Conservation (phyloP, 2,113 vertebrate genomes). For the Nansenia antarctica region DNA sequence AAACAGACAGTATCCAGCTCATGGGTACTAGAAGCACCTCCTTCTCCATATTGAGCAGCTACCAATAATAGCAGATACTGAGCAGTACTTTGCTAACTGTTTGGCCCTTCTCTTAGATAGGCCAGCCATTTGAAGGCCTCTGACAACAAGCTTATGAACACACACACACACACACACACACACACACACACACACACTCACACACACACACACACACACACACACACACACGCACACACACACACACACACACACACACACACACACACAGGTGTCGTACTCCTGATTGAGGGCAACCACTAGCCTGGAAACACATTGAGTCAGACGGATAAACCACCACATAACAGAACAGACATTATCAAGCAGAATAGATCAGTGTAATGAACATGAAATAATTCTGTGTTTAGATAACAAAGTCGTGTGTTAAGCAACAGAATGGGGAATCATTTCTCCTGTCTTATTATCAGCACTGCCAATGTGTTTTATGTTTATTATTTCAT, state of each 20-base stretch:
- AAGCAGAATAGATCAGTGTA: slow-evolving; percentile 47
- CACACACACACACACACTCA: too few relatives aligned
- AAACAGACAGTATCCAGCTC: too few relatives aligned
- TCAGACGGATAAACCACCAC: slow-evolving; percentile 55
- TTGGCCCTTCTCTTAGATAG: too few relatives aligned
- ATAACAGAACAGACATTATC: slow-evolving; percentile 49
- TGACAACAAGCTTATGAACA: too few relatives aligned
- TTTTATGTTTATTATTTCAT: slow-evolving; percentile 42
- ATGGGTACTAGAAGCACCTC: too few relatives aligned
- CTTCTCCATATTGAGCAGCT: too few relatives aligned
- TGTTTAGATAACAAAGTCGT: slow-evolving; percentile 46
- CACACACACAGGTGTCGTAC: not conserved
- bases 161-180: too few relatives aligned
- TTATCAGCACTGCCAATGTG: slow-evolving; percentile 57
- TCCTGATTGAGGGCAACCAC: slow-evolving; percentile 25
- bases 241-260: not conserved
- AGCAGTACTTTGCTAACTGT: too few relatives aligned
- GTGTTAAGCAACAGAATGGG: slow-evolving; percentile 30
- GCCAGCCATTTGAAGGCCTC: too few relatives aligned
- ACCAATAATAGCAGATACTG: too few relatives aligned
- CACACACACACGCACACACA: not conserved
- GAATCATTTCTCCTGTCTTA: slow-evolving; percentile 47
- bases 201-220: not conserved
- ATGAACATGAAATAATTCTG: slow-evolving; percentile 60
- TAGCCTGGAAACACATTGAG: slow-evolving; percentile 41